These are phyloP conservation scores for Drosophila recens DNA, from an alignment of 2,888 invertebrate species.

Conservation along the genomic window DNA sequence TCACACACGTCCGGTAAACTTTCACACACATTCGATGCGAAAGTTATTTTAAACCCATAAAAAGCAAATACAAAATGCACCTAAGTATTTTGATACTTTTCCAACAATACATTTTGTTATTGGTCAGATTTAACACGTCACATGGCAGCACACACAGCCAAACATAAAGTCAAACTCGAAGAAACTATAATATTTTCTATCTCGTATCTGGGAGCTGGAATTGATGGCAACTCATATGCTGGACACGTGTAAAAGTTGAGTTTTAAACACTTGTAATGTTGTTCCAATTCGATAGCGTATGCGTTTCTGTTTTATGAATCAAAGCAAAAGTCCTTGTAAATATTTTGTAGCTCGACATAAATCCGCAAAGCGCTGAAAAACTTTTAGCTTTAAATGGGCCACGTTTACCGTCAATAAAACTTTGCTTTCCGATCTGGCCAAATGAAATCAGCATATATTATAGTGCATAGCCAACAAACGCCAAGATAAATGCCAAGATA, in stretches of 20 bases:
- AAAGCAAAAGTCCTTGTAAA: conserved; percentile 40
- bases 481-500: conserved; percentile 5
- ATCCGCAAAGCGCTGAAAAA: conserved; percentile 62
- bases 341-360: conserved; percentile 36
- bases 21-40: conserved; percentile 38
- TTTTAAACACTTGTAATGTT: conserved; percentile 74
- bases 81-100: conserved; percentile 63
- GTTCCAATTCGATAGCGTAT: conserved; percentile 61
- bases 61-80: conserved; percentile 56
- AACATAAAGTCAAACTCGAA: conserved; percentile 5
- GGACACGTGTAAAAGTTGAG: conserved; percentile 74
- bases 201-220: not conserved
- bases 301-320: conserved; percentile 70
- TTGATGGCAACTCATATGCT: conserved; percentile 61
- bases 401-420: conserved; percentile 80
- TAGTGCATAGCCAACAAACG: conserved; percentile 22
- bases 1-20: conserved; percentile 48
- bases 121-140: conserved; percentile 29
- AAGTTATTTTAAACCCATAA: conserved; percentile 52
- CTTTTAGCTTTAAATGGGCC: conserved; percentile 71
- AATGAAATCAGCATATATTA: conserved; percentile 69
- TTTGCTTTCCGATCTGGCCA: conserved; percentile 60
- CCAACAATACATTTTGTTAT: conserved; percentile 56
- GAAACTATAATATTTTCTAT: not conserved
- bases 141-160: conserved; percentile 6